Evolutionary conservation across 2,797 vertebrate species (phyloP).

Genomic region (Anisognathus igniventris): DNA sequence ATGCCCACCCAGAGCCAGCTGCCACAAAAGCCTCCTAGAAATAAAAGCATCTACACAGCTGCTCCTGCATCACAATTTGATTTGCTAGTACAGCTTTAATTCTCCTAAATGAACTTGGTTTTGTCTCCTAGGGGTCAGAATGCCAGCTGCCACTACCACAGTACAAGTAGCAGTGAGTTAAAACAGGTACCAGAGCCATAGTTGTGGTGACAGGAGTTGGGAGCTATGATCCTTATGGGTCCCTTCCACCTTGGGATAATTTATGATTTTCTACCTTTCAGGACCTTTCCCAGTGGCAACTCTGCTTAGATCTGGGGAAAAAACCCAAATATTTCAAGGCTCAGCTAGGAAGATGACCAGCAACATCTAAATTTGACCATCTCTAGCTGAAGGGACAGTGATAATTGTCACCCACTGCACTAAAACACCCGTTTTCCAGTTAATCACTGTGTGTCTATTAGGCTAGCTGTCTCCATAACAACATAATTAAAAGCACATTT

Average conservation of each 20-base stretch:
- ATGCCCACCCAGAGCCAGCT: neutral
- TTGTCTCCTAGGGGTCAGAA: neutral
- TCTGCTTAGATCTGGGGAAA: neutral
- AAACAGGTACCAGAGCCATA: rapidly evolving
- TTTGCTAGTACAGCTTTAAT: neutral
- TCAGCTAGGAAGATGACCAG: neutral
- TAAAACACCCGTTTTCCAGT: neutral
- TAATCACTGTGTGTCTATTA: neutral
- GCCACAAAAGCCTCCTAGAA: neutral
- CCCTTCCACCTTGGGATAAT: neutral
- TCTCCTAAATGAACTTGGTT: neutral
- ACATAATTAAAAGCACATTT: neutral
- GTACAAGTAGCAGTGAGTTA: neutral
- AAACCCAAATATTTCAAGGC: neutral
- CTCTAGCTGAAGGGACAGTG: neutral
- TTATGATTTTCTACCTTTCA: neutral
- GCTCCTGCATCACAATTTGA: neutral
- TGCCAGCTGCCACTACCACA: neutral
- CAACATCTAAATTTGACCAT: neutral
- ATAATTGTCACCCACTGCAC: neutral
- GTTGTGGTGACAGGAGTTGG: neutral
- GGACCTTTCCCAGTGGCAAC: neutral
- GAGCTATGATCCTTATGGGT: neutral
- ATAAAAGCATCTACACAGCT: neutral
- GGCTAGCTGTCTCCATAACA: neutral